Evolutionary conservation across 2,113 vertebrate genomes (phyloP).

Genomic region (Odocoileus hemionus): DNA sequence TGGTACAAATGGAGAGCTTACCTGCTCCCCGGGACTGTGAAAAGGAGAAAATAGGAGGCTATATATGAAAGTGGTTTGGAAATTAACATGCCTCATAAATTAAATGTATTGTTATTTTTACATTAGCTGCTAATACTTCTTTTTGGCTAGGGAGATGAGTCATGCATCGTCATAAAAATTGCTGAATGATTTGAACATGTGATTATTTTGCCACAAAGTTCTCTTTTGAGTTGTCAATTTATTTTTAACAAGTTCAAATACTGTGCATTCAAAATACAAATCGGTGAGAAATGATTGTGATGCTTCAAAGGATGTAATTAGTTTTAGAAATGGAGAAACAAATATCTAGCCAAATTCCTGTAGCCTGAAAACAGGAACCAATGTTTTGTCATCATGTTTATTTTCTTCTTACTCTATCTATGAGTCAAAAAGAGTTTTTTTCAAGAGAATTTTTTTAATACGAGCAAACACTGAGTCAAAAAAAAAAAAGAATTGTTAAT

Average conservation of each 20-base stretch:
- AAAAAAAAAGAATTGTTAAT: neutral
- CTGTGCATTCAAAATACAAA: slow-evolving; percentile 12
- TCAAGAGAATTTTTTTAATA: neutral
- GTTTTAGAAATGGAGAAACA: slow-evolving; percentile 25
- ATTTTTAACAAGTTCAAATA: slow-evolving; percentile 21
- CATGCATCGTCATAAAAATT: neutral
- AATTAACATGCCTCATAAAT: neutral
- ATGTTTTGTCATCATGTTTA: neutral
- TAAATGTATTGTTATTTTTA: neutral
- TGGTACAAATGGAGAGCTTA: neutral
- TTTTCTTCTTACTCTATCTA: neutral
- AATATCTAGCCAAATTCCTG: neutral
- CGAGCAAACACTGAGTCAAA: neutral
- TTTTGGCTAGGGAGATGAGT: neutral
- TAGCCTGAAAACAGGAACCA: neutral
- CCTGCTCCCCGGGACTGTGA: neutral
- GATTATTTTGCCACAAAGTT: neutral
- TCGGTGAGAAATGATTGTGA: neutral
- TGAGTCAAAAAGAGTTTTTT: neutral
- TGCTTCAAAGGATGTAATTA: slow-evolving; percentile 6
- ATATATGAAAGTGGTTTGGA: neutral
- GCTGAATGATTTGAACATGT: neutral
- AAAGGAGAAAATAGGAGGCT: neutral
- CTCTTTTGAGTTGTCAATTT: neutral
- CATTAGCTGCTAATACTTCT: neutral